Conservation (phyloP, 2,797 vertebrate species). For the Lates japonicus region DNA sequence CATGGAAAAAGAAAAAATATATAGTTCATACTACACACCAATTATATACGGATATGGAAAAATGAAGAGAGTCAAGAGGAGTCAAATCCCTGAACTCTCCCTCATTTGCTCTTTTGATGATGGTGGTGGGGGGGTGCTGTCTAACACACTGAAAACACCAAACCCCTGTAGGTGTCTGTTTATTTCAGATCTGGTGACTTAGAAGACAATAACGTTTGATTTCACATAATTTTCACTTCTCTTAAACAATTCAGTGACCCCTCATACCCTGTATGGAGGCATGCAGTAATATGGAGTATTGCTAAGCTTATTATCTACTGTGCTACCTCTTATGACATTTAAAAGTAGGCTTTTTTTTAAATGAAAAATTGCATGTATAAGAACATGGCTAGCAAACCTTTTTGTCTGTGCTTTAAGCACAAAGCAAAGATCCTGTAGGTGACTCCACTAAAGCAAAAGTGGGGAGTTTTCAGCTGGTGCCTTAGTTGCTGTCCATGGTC, state of each 20-base stretch:
- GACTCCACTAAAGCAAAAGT: neutral
- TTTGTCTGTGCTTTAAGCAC: neutral
- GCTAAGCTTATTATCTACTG: neutral
- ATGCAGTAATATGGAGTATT: neutral
- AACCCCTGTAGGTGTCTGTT: neutral
- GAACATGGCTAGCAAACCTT: neutral
- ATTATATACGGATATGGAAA: neutral
- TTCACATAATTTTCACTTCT: neutral
- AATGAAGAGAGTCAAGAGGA: neutral
- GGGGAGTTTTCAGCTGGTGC: neutral
- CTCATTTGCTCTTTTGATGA: neutral
- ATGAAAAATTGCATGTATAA: neutral
- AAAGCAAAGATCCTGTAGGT: neutral
- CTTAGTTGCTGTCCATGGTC: slow-evolving; percentile 60
- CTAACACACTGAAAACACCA: neutral
- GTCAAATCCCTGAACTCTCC: neutral
- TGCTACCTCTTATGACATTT: no score
- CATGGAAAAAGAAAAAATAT: neutral
- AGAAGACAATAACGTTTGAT: neutral
- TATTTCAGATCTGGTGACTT: neutral
- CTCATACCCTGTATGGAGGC: neutral
- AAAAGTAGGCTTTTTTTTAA: no score
- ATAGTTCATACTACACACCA: neutral
- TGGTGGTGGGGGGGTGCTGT: neutral
- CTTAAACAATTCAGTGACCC: neutral